phyloP scores from a whole-genome alignment of 2,113 vertebrate species.

The Eleginops maclovinus region DNA sequence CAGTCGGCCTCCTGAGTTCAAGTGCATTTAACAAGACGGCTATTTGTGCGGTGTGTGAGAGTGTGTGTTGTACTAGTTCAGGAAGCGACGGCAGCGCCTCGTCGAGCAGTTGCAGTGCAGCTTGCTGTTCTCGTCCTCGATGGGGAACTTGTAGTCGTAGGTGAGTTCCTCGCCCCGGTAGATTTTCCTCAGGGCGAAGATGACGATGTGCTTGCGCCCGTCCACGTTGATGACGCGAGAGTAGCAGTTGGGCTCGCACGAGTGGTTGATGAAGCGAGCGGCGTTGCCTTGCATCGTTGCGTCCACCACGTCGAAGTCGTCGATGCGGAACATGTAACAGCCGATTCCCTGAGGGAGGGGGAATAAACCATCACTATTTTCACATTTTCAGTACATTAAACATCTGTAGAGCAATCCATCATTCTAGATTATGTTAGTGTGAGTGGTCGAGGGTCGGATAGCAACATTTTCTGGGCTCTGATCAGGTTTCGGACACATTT shows the following conservation, averaged over 20 bases:
- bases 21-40: slow-evolving; percentile 42
- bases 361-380: background rate
- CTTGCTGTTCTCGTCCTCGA: slow-evolving; percentile 92
- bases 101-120: slow-evolving; percentile 91
- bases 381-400: background rate
- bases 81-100: slow-evolving; percentile 89
- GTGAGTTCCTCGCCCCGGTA: slow-evolving; percentile 93
- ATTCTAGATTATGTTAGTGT: too few relatives aligned
- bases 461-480: too few relatives aligned
- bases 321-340: slow-evolving; percentile 97
- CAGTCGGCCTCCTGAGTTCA: slow-evolving; percentile 11
- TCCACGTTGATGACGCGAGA: slow-evolving; percentile 94
- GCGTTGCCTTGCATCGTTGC: slow-evolving; percentile 94
- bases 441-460: too few relatives aligned
- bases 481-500: too few relatives aligned
- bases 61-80: slow-evolving; percentile 82
- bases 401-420: too few relatives aligned
- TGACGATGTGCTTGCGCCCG: slow-evolving; percentile 94
- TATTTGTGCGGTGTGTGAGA: background rate
- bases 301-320: slow-evolving; percentile 94
- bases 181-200: slow-evolving; percentile 92
- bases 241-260: slow-evolving; percentile 95
- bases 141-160: slow-evolving; percentile 95
- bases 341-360: slow-evolving; percentile 87
- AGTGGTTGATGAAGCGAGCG: slow-evolving; percentile 95